Percentiles rank a stretch among this genome's conserved stretches.
These are phyloP conservation scores for Pycnomerus fuliginosus DNA, from an alignment of 2,888 invertebrate species.

Conservation along the genomic window DNA sequence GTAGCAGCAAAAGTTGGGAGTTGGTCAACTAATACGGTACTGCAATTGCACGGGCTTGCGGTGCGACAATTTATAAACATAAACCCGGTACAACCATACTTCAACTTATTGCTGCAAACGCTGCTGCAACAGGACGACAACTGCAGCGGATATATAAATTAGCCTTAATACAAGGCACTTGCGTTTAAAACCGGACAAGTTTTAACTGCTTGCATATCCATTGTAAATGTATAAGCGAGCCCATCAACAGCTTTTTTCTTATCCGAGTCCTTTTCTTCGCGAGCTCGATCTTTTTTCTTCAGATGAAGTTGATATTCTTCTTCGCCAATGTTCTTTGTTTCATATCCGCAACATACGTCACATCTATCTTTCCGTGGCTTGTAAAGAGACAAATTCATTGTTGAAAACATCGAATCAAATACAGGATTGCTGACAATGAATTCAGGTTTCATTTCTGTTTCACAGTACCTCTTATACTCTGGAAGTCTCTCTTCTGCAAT, in stretches of 20 bases:
- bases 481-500: no score
- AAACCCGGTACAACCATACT: no score
- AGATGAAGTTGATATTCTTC: conserved; percentile 7
- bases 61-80: no score
- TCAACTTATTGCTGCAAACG: no score
- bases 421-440: background rate
- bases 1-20: no score
- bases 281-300: conserved; percentile 12
- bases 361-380: conserved; percentile 16
- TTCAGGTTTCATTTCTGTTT: background rate
- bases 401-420: conserved; percentile 3
- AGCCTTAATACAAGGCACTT: conserved; percentile 20
- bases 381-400: conserved; percentile 14
- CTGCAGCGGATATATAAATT: no score
- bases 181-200: conserved; percentile 13
- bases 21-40: no score
- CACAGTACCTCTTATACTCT: conserved; percentile 2
- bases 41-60: no score
- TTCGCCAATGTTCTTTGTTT: conserved; percentile 11
- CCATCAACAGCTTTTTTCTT: conserved; percentile 1
- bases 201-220: conserved; percentile 18
- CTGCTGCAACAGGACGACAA: no score
- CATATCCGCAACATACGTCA: conserved; percentile 15
- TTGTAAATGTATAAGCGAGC: conserved; percentile 6
- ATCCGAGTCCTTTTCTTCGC: conserved; percentile 12